These are phyloP conservation scores for Pachyrhynchus sulphureomaculatus DNA, from an alignment of 1,140 invertebrate genomes.

Conservation along the genomic window DNA sequence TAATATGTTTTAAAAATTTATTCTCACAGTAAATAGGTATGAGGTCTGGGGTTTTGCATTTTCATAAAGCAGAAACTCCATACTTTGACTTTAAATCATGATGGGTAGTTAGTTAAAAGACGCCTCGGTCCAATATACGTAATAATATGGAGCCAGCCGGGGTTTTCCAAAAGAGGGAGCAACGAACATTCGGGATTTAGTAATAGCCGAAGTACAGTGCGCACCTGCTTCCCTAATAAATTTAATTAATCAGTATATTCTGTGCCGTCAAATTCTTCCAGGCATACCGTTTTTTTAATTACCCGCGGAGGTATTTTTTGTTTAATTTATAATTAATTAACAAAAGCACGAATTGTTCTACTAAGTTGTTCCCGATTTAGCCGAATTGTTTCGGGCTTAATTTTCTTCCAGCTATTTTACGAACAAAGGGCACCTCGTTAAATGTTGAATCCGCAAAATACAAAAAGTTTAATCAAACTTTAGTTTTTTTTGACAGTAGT, in stretches of 20 bases:
- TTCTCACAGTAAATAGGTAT: slow-evolving; percentile 10
- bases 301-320: slow-evolving; percentile 13
- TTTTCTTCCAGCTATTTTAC: not conserved
- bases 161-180: slow-evolving; percentile 25
- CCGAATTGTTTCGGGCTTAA: slow-evolving; percentile 3
- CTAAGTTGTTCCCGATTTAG: not conserved
- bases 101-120: not conserved
- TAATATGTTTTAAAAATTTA: slow-evolving; percentile 7
- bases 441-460: too few species aligned
- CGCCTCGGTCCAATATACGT: slow-evolving; percentile 18
- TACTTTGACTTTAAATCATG: slow-evolving; percentile 24
- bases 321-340: slow-evolving; percentile 9
- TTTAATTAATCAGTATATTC: slow-evolving; percentile 34
- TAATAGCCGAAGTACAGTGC: slow-evolving; percentile 27
- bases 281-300: slow-evolving; percentile 20
- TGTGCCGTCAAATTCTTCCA: slow-evolving; percentile 25
- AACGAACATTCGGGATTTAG: slow-evolving; percentile 23
- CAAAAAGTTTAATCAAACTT: too few species aligned
- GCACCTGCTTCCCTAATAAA: slow-evolving; percentile 31
- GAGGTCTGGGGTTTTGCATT: slow-evolving; percentile 17
- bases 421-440: not conserved
- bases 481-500: too few species aligned
- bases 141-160: slow-evolving; percentile 23
- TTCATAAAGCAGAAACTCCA: slow-evolving; percentile 15
- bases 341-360: slow-evolving; percentile 4